These are phyloP conservation scores for Larimichthys polyactis DNA, from an alignment of 2,113 vertebrate species.

Conservation along the genomic window DNA sequence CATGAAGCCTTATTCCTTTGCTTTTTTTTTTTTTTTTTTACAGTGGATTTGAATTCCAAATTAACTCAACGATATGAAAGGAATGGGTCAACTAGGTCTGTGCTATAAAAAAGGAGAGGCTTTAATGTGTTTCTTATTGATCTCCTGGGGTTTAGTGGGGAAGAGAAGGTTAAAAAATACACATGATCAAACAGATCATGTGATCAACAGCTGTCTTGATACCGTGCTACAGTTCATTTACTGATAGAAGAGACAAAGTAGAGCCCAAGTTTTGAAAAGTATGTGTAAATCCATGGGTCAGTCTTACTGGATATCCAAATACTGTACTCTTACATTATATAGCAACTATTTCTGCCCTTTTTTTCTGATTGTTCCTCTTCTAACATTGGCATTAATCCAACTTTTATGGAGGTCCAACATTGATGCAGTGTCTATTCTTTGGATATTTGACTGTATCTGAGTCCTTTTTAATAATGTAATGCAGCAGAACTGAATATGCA, in stretches of 20 bases:
- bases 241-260: not conserved
- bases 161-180: slow-evolving; percentile 53
- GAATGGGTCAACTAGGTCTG: slow-evolving; percentile 61
- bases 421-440: not conserved
- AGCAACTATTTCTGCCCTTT: not conserved
- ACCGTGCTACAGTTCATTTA: not conserved
- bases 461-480: not conserved
- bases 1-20: slow-evolving; percentile 44
- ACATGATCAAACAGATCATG: slow-evolving; percentile 48
- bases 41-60: slow-evolving; percentile 75
- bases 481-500: not conserved
- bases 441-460: not conserved
- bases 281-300: not conserved
- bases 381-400: not conserved
- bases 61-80: slow-evolving; percentile 66
- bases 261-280: not conserved
- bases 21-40: slow-evolving; percentile 55
- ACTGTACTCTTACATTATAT: not conserved
- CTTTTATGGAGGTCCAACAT: not conserved
- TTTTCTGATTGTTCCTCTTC: not conserved
- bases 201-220: slow-evolving; percentile 23
- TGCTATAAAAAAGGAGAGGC: slow-evolving; percentile 38
- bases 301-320: not conserved
- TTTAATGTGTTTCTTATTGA: slow-evolving; percentile 64
- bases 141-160: slow-evolving; percentile 31